These are phyloP conservation scores for Orchesellides sinensis DNA, from an alignment of 2,888 invertebrate genomes.

Conservation along the genomic window DNA sequence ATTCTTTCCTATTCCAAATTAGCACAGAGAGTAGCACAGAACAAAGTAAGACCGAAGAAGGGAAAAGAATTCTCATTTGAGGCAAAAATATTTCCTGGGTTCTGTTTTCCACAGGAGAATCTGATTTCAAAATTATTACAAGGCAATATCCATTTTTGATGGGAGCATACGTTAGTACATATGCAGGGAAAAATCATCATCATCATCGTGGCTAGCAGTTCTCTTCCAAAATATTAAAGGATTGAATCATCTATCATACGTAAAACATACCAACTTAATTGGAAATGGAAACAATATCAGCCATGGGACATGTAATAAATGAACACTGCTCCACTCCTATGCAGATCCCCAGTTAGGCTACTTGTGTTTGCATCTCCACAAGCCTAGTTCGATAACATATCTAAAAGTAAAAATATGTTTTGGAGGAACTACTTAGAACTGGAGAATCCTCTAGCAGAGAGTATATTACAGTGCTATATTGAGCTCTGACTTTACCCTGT, in stretches of 20 bases:
- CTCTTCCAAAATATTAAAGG: conserved; percentile 2
- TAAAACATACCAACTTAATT: conserved; percentile 69
- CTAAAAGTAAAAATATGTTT: too few species aligned
- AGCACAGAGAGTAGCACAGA: neutral
- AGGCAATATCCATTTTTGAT: neutral
- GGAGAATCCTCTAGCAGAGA: too few species aligned
- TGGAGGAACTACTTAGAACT: too few species aligned
- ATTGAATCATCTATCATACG: conserved; percentile 14
- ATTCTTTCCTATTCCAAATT: neutral
- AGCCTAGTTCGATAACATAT: too few species aligned
- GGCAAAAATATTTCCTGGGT: neutral
- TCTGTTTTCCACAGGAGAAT: neutral
- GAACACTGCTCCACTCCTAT: too few species aligned
- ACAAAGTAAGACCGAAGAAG: neutral
- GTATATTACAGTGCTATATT: too few species aligned
- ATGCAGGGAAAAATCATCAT: conserved; percentile 18
- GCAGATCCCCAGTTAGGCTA: too few species aligned
- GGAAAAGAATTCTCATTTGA: neutral
- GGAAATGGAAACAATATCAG: conserved; percentile 69
- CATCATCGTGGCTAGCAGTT: neutral
- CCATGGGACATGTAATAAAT: conserved; percentile 38
- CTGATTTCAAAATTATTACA: conserved; percentile 28
- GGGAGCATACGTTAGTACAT: neutral
- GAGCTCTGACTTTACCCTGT: too few species aligned
- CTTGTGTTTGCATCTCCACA: too few species aligned